Evolutionary conservation across 2,888 invertebrate species (phyloP).

Genomic region (Antitype chi): DNA sequence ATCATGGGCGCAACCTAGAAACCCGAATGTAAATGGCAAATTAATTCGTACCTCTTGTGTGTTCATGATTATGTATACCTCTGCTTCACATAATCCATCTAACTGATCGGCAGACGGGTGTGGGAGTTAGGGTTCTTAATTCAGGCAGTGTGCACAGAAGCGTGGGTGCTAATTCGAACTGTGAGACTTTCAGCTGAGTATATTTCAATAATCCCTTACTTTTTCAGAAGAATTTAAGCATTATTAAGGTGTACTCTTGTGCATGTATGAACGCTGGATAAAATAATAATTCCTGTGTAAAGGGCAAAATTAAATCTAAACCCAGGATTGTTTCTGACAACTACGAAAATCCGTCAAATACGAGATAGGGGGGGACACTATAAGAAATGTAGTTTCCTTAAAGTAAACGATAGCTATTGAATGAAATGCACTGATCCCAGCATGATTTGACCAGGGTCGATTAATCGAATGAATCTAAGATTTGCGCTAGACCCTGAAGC

Average conservation of each 20-base stretch:
- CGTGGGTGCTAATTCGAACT: not conserved
- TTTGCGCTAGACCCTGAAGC: too few relatives aligned
- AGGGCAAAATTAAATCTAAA: not conserved
- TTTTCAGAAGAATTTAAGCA: not conserved
- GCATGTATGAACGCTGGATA: not conserved
- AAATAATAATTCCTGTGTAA: not conserved
- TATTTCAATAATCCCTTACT: not conserved
- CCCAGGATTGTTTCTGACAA: not conserved
- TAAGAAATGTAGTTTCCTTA: not conserved
- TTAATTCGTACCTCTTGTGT: conserved; percentile 9
- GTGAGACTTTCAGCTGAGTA: not conserved
- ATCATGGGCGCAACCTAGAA: not conserved
- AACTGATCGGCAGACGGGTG: conserved; percentile 10
- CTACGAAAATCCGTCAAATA: not conserved
- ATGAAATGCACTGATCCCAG: too few relatives aligned
- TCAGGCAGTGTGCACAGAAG: not conserved
- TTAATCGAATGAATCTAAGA: too few relatives aligned
- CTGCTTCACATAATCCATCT: conserved; percentile 22
- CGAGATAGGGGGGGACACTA: not conserved
- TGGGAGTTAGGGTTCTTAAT: conserved; percentile 5
- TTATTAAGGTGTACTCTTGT: not conserved
- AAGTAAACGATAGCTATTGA: too few relatives aligned
- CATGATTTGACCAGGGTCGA: too few relatives aligned
- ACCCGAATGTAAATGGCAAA: not conserved
- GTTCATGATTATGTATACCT: conserved; percentile 31